Evolutionary conservation across 2,888 invertebrate species (phyloP).

Genomic region (Lycia hirtaria): DNA sequence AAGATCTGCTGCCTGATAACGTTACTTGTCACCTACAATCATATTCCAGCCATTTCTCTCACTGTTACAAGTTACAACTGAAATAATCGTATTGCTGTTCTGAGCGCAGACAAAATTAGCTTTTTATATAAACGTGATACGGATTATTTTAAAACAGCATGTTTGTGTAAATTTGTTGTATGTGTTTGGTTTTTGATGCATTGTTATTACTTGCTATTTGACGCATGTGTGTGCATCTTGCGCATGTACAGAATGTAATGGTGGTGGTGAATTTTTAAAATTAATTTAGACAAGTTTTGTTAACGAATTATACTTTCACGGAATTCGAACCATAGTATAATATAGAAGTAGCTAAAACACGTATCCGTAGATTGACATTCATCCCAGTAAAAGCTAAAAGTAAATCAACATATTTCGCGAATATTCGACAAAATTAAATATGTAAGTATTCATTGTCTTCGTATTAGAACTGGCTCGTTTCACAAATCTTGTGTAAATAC

Average conservation of each 20-base stretch:
- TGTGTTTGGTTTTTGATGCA: constrained; percentile 31
- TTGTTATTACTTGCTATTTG: constrained; percentile 33
- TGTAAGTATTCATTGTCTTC: not conserved
- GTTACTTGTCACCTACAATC: not conserved
- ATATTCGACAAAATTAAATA: not conserved
- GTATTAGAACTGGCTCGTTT: constrained; percentile 12
- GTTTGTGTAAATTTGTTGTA: constrained; percentile 30
- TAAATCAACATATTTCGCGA: not conserved
- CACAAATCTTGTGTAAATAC: constrained; percentile 37
- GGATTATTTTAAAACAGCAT: constrained; percentile 4
- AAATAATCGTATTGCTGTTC: not conserved
- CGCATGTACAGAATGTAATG: constrained; percentile 9
- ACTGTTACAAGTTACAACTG: too few species aligned
- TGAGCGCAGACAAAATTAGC: not conserved
- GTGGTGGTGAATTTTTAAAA: constrained; percentile 13
- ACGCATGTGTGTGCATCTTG: constrained; percentile 36
- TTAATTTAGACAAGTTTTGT: constrained; percentile 31
- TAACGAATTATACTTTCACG: constrained; percentile 4
- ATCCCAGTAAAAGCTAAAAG: constrained; percentile 4
- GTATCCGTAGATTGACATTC: constrained; percentile 16
- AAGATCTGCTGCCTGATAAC: not conserved
- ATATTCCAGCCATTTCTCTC: too few species aligned
- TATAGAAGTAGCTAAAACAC: constrained; percentile 24
- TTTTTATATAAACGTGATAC: constrained; percentile 29
- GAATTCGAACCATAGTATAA: constrained; percentile 11